Conservation (phyloP, 2,797 vertebrate genomes). For the Emydoidea blandingii region DNA sequence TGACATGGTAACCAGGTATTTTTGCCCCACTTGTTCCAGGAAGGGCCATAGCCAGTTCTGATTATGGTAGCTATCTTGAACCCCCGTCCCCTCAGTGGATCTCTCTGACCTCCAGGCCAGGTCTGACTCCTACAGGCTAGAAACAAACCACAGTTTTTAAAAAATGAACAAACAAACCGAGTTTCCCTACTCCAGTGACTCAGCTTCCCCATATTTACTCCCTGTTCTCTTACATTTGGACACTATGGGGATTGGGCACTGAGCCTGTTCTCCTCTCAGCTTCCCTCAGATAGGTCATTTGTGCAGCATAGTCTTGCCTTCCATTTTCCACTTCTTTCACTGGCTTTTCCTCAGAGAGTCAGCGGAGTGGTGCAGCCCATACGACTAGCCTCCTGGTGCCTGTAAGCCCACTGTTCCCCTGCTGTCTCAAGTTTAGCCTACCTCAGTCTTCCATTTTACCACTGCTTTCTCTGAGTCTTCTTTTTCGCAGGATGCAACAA, state of each 20-base stretch:
- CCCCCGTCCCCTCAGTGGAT: neutral
- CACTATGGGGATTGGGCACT: neutral
- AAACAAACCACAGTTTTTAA: accelerated
- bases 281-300: neutral
- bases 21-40: neutral
- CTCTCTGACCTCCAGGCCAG: neutral
- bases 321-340: neutral
- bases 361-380: neutral
- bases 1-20: accelerated
- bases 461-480: accelerated
- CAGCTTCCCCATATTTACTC: neutral
- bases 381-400: neutral
- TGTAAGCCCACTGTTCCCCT: neutral
- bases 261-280: neutral
- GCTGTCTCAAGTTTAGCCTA: neutral
- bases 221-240: neutral
- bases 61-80: neutral
- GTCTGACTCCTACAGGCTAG: neutral
- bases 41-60: neutral
- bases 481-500: too few relatives aligned
- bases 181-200: accelerated
- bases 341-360: neutral
- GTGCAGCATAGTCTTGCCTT: accelerated
- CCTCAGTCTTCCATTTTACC: neutral
- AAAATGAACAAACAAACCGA: neutral